Base-by-base conservation (phyloP, 1,140 invertebrate species). In the Trichonephila clavipes region DNA sequence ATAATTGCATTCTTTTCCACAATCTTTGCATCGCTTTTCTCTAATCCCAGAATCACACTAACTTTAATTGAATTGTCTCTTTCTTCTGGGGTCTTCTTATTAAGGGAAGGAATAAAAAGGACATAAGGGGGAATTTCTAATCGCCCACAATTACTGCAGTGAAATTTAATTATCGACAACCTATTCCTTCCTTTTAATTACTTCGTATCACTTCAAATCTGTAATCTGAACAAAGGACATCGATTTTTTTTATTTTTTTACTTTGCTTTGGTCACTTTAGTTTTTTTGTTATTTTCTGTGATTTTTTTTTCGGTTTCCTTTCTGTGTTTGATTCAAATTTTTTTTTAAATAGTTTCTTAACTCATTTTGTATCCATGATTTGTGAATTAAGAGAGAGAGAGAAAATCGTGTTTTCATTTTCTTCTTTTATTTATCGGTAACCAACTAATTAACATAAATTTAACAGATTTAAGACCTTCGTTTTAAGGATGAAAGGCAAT, bases 111-210 rank as follows among this genome's bases (percentile, higher is more conserved):
- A 34, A 24, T n/a, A 69, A 88, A 88, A 44, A 77, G 69, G 40
- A 16, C 28, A 34, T 28, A 24, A 21, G 69, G 44, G 12, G 86
- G 51, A 69, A 69, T 64, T 64, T 69, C 86, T 88, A 88, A 88
- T 88, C 86, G 61, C 6, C 21, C 61, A 34, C 61, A 88, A 88
- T 88, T 88, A 88, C 86, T 51, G 6, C 24, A 66, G 62, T 21
- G 87, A 88, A 88, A 88, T 72, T 88, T 88, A 88, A 88, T 88
- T 88, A 88, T 44, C 62, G 64, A 34, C 61, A 28, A 10, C 87
- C 87, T 28, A 83, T 58, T 58, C 28, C 14, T 8, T 58, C 28
- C 14, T 18, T 21, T 83, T 83, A 83, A 83, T 83, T 83, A 83
- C 82, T 58, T 14, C 40, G 40, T 83, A 83, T 83, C 51, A 58